Evolutionary conservation across 2,113 vertebrate genomes (phyloP).

Genomic region (Hassar affinis): DNA sequence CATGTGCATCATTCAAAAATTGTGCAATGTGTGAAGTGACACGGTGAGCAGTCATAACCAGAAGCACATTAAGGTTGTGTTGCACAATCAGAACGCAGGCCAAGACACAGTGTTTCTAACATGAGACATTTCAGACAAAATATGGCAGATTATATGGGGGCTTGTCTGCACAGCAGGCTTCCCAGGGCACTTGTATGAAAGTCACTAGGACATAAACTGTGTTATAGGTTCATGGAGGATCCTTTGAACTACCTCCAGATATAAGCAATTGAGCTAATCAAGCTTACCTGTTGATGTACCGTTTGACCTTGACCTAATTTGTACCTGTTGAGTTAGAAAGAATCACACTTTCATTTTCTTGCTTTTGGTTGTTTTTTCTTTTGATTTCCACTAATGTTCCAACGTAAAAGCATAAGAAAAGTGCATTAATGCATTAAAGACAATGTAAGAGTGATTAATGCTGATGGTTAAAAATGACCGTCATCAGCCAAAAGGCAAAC

Average conservation of each 20-base stretch:
- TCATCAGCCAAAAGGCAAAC: not conserved
- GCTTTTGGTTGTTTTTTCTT: not conserved
- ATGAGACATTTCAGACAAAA: constrained; percentile 1
- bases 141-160: not conserved
- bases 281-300: not conserved
- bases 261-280: not conserved
- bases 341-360: not conserved
- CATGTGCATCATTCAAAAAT: not conserved
- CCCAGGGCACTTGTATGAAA: not conserved
- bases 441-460: not conserved
- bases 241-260: not conserved
- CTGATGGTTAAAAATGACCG: not conserved
- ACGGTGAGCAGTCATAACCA: not conserved
- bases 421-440: not conserved
- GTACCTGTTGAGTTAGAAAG: not conserved
- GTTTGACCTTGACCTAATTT: not conserved
- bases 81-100: constrained; percentile 13
- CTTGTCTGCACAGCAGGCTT: not conserved
- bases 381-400: not conserved
- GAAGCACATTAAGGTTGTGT: not conserved
- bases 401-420: not conserved
- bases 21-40: not conserved
- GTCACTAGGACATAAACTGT: not conserved
- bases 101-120: constrained; percentile 16
- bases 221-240: not conserved